Evolutionary conservation across 2,888 invertebrate genomes (phyloP).

Genomic region (Terebella lapidaria): DNA sequence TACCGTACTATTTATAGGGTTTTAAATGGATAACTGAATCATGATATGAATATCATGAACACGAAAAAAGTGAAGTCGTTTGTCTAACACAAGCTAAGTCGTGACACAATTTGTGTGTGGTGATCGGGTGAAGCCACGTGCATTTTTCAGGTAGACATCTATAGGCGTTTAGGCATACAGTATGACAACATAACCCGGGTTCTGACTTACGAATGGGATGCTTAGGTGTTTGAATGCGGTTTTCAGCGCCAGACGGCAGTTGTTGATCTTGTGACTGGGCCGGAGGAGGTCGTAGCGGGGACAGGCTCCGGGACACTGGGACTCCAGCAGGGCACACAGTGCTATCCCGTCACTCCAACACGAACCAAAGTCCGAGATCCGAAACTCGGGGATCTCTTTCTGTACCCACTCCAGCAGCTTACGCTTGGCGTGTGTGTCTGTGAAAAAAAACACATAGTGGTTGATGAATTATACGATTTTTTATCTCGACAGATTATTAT

Average conservation of each 20-base stretch:
- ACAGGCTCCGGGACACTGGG: constrained; percentile 47
- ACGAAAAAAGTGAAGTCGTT: no score
- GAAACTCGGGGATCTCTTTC: background rate
- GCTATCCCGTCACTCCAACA: constrained; percentile 49
- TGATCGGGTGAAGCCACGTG: no score
- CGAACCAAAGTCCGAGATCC: background rate
- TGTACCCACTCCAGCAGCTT: constrained; percentile 1
- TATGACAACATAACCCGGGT: no score
- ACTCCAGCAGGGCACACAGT: constrained; percentile 48
- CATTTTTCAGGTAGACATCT: no score
- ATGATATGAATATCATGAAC: no score
- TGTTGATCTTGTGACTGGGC: constrained; percentile 40
- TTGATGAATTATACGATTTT: no score
- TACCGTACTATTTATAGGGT: no score
- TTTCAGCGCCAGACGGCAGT: constrained; percentile 43
- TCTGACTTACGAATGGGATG: constrained; percentile 26
- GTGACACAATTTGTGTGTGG: no score
- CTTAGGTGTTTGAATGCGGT: constrained; percentile 38
- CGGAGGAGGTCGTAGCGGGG: constrained; percentile 38
- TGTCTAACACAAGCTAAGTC: no score
- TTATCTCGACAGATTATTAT: no score
- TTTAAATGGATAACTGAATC: no score
- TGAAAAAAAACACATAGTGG: background rate
- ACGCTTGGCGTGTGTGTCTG: background rate
- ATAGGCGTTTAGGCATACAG: no score